Evolutionary conservation across 2,888 invertebrate species (phyloP).

Genomic region (Anagyrus pseudococci): DNA sequence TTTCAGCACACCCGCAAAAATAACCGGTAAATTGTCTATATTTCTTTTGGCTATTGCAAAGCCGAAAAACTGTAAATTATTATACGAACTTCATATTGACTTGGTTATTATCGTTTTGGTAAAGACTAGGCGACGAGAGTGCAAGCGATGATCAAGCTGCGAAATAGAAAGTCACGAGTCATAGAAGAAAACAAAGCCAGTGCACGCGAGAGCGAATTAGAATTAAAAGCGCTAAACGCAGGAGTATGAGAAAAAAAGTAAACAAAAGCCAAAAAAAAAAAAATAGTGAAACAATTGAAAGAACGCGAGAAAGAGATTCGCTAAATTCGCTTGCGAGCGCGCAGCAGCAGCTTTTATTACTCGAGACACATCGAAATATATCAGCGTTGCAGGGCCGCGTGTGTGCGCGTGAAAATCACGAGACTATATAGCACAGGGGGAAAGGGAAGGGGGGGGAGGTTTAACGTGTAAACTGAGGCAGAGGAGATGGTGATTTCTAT

Average conservation of each 20-base stretch:
- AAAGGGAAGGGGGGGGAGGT: too few relatives aligned
- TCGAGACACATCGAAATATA: conserved; percentile 34
- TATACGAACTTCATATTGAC: not conserved
- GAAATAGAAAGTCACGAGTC: too few relatives aligned
- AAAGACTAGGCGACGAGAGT: too few relatives aligned
- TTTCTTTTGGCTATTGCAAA: too few relatives aligned
- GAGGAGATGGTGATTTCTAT: too few relatives aligned
- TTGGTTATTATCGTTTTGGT: too few relatives aligned
- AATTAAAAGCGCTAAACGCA: not conserved
- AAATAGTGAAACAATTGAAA: not conserved
- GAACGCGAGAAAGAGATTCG: conserved; percentile 11
- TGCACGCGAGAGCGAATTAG: too few relatives aligned
- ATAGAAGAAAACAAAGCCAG: too few relatives aligned
- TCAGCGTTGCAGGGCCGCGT: conserved; percentile 5
- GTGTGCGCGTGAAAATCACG: not conserved
- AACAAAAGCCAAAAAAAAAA: conserved; percentile 20
- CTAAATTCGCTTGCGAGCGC: conserved; percentile 22
- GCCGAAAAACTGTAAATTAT: too few relatives aligned
- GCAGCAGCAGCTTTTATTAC: conserved; percentile 31
- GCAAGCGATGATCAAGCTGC: conserved; percentile 2
- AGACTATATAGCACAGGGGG: conserved; percentile 6
- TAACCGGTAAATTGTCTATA: too few relatives aligned
- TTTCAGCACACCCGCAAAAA: too few relatives aligned
- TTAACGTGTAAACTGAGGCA: too few relatives aligned
- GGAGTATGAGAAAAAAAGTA: conserved; percentile 21